Evolutionary conservation across 2,113 vertebrate species (phyloP), one percentile per base, ranked within the genome.

Genomic region (Urocitellus parryii): DNA sequence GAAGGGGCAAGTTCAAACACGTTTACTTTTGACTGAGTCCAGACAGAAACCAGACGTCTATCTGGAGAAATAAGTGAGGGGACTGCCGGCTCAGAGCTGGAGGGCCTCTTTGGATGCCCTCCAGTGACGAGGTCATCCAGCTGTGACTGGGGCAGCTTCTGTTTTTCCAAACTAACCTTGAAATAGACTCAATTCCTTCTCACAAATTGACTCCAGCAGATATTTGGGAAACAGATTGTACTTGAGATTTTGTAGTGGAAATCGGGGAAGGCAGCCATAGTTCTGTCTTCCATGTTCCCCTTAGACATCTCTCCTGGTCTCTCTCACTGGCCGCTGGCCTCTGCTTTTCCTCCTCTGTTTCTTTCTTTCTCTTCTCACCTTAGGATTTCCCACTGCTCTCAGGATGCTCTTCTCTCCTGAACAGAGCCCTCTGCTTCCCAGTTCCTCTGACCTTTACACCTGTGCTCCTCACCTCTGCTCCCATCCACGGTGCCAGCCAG

Each of bases 401-500:
- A n/a, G 14, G 78, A 48, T 73, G 22, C 13, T 13, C 5, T 58
- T 79, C 25, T 90, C 5, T 53, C 14, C 79, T 51, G 39, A 72
- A 16, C 9, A 73, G 10, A 76, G 42, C 29, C n/a, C 32, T 13
- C 34, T 24, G 17, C 29, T 24, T 89, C 56, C 32, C 39, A 25
- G 39, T 29, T 45, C 42, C 51, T 72, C 61, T 89, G 3, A 17
- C 70, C 18, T 48, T 1, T 27, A 11, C 7, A 25, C 22, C 11
- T 8, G 12, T 1, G 18, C 27, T 16, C 37, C 16, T n/a, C 4
- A 34, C 8, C 18, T 88, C 73, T 13, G 24, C 16, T 80, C 6
- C 25, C n/a, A 32, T 17, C 17, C 12, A 24, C 0, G 3, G 7
- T 4, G 2, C 37, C 25, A 39, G 5, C 68, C 53, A 13, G 1